These are phyloP conservation scores for Rhyzopertha dominica DNA, from an alignment of 1,140 invertebrate genomes.

Conservation along the genomic window DNA sequence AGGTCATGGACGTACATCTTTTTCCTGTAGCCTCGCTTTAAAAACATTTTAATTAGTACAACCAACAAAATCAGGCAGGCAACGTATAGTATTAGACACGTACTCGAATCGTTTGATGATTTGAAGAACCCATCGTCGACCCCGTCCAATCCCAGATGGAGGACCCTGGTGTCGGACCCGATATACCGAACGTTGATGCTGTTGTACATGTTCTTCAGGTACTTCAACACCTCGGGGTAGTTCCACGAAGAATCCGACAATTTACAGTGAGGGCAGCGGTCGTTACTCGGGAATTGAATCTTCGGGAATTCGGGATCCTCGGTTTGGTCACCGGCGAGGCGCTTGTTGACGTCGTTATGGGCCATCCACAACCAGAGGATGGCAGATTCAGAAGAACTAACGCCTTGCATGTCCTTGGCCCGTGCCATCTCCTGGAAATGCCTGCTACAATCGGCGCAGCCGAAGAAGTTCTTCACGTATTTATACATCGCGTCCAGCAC, in stretches of 20 bases:
- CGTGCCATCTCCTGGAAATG: conserved; percentile 84
- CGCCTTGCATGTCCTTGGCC: conserved; percentile 60
- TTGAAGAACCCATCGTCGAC: conserved; percentile 43
- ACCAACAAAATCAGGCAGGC: conserved; percentile 64
- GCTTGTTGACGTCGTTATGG: conserved; percentile 90
- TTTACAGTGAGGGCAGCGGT: conserved; percentile 67
- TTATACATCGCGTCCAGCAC: conserved; percentile 78
- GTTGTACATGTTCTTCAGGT: conserved; percentile 71
- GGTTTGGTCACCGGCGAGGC: conserved; percentile 76
- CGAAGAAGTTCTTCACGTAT: conserved; percentile 91
- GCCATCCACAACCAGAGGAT: conserved; percentile 93
- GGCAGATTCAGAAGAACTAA: conserved; percentile 64
- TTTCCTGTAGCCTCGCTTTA: conserved; percentile 64
- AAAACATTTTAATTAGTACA: conserved; percentile 71
- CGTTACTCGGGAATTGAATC: conserved; percentile 75
- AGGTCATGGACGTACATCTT: conserved; percentile 61
- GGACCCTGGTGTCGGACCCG: conserved; percentile 35
- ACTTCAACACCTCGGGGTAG: conserved; percentile 63
- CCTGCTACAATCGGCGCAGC: conserved; percentile 82
- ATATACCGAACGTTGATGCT: conserved; percentile 39
- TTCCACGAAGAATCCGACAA: conserved; percentile 61
- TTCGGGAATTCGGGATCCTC: conserved; percentile 92
- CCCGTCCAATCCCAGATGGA: conserved; percentile 26
- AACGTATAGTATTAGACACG: conserved; percentile 70
- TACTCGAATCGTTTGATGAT: conserved; percentile 61